phyloP scores from a whole-genome alignment of 1,140 invertebrate species.

The Zaprionus africanus region DNA sequence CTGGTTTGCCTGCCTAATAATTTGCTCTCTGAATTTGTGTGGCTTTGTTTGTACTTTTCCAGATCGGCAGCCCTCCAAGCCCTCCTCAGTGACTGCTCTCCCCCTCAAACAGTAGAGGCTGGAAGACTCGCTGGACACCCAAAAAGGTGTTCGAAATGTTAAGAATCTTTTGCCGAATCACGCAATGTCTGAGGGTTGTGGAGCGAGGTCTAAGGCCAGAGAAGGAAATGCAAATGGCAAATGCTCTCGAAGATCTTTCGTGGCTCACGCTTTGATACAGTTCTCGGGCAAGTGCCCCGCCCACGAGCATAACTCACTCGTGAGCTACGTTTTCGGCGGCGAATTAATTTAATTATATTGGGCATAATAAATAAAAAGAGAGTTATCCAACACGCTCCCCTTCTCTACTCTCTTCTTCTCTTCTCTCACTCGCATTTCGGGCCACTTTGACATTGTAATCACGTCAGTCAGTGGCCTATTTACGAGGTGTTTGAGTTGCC shows the following conservation, averaged over 20 bases:
- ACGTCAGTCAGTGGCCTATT: constrained; percentile 65
- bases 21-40: constrained; percentile 76
- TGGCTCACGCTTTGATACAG: constrained; percentile 70
- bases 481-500: constrained; percentile 42
- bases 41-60: constrained; percentile 71
- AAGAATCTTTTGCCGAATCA: constrained; percentile 73
- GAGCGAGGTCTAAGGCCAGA: constrained; percentile 20
- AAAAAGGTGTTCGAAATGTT: constrained; percentile 64
- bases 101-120: background rate
- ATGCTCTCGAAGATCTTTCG: constrained; percentile 56
- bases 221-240: constrained; percentile 64
- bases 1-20: constrained; percentile 70
- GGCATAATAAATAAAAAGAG: constrained; percentile 74
- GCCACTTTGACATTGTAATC: constrained; percentile 72
- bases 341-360: constrained; percentile 79
- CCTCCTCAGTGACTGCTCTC: background rate
- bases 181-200: constrained; percentile 53
- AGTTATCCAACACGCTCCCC: constrained; percentile 50
- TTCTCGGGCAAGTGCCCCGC: constrained; percentile 56
- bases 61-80: constrained; percentile 29
- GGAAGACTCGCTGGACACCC: constrained; percentile 58
- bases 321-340: constrained; percentile 29
- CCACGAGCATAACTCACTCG: constrained; percentile 27
- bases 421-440: background rate
- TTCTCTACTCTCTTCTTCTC: background rate